Base-by-base conservation (phyloP, 2,888 invertebrate species). In the Diplazon laetatorius region DNA sequence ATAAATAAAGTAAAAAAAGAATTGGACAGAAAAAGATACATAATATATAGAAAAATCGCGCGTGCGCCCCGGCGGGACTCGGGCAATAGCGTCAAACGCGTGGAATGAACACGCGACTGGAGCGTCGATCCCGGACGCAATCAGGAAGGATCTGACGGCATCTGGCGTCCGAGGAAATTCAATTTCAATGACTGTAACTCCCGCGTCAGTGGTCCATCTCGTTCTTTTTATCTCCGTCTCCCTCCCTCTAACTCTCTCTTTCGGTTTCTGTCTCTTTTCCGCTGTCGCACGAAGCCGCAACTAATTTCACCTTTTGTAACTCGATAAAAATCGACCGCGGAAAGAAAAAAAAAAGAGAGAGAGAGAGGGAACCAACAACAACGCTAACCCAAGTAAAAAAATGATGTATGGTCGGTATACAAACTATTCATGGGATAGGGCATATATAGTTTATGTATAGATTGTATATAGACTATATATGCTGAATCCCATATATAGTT, bases 81-180 rank as follows among this genome's bases (percentile, higher is more conserved):
- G 30, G 18, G 48, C 72, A 25, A 39, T 30, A n/a, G n/a, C n/a
- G 52, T 68, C 30, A 30, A 30, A 6, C 30, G 30, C 30, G 6
- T 30, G 30, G 72, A 46, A 22, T 30, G 16, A 12, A 8, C 30
- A 10, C 14, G 14, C 12, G 42, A 44, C 30, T 39, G 39, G 8
- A 14, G 62, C 55, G 46, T 62, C 75, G 75, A 71, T 75, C 62
- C n/a, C 62, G 79, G 79, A 81, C 77, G 82, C 80, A 85, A 83
- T 82, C 81, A 83, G 85, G 82, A 82, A 82, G 80, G 82, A 80
- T 57, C 78, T 72, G 81, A 82, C 82, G 83, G 87, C 87, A 88
- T 88, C 88, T 88, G 89, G 86, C 86, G 83, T 83, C 75, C 76
- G 78, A 84, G 87, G 85, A 87, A 89, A 89, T 89, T 87, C 85